Percentiles rank a stretch among this genome's conserved stretches.
Conservation (phyloP, 2,888 invertebrate genomes). For the Eilema griseolum region DNA sequence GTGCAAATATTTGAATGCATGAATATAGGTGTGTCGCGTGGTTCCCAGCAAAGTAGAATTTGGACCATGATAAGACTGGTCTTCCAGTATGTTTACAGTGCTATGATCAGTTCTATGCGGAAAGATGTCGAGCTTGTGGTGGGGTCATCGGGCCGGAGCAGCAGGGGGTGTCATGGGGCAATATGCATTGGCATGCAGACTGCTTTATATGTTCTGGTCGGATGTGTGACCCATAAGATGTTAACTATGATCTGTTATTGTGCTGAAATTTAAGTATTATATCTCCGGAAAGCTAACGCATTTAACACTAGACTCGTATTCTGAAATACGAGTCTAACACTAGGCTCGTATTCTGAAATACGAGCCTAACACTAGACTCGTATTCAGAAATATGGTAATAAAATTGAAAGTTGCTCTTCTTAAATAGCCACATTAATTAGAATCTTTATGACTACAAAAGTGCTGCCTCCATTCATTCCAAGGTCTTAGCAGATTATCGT, state of each 20-base stretch:
- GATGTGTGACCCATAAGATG: conserved; percentile 78
- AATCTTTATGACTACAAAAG: neutral
- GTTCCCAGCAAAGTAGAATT: too few species aligned
- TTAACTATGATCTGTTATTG: too few species aligned
- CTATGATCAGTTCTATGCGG: conserved; percentile 92
- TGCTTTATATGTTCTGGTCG: conserved; percentile 89
- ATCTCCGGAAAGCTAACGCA: too few species aligned
- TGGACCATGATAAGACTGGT: conserved; percentile 91
- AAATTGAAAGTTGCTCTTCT: neutral
- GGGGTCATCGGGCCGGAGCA: conserved; percentile 92
- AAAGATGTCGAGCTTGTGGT: conserved; percentile 91
- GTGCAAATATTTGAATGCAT: too few species aligned
- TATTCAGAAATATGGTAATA: too few species aligned
- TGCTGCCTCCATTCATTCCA: neutral
- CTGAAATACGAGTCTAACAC: too few species aligned
- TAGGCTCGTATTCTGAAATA: too few species aligned
- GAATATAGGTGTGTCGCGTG: too few species aligned
- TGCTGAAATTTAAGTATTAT: too few species aligned
- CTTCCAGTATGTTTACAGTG: conserved; percentile 93
- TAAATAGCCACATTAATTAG: neutral
- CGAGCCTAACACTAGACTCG: too few species aligned
- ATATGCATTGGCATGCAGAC: conserved; percentile 93
- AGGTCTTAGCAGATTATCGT: neutral
- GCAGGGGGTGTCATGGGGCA: conserved; percentile 91
- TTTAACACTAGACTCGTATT: too few species aligned